Evolutionary conservation across 2,888 invertebrate species (phyloP).

Genomic region (Apotomis capreana): DNA sequence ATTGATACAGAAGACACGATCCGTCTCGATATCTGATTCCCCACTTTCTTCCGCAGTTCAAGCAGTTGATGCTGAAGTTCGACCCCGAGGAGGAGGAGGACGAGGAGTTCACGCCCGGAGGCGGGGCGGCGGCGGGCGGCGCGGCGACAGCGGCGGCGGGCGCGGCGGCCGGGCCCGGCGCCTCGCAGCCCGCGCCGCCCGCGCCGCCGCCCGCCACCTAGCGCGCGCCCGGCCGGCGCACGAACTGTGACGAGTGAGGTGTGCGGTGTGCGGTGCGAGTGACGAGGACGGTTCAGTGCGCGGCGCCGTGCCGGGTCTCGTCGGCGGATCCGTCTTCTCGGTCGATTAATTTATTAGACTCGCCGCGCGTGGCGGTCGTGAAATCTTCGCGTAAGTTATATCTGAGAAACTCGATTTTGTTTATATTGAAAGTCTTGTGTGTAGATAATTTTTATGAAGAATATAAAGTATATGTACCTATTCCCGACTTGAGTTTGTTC

Average conservation of each 20-base stretch:
- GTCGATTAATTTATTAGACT: conserved; percentile 59
- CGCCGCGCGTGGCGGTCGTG: conserved; percentile 48
- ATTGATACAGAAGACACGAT: too few relatives aligned
- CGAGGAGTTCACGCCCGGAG: conserved; percentile 76
- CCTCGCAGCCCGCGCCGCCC: conserved; percentile 48
- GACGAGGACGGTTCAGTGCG: background rate
- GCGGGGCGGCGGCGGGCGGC: conserved; percentile 44
- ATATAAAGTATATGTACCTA: conserved; percentile 81
- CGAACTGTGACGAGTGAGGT: conserved; percentile 31
- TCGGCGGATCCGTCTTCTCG: conserved; percentile 37
- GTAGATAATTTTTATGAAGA: conserved; percentile 82
- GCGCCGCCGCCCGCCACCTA: conserved; percentile 58
- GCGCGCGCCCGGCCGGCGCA: conserved; percentile 47
- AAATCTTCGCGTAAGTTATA: conserved; percentile 70
- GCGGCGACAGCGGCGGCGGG: conserved; percentile 75
- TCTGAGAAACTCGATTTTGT: conserved; percentile 76
- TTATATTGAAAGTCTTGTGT: conserved; percentile 80
- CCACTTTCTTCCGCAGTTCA: conserved; percentile 83
- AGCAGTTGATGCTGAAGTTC: conserved; percentile 92
- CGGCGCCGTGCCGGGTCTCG: background rate
- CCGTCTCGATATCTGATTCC: background rate
- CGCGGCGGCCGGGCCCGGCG: conserved; percentile 40
- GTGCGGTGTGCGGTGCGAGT: conserved; percentile 1
- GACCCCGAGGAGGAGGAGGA: conserved; percentile 92
- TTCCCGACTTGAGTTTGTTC: conserved; percentile 68